Evolutionary conservation across 2,113 vertebrate species (phyloP).

Genomic region (Cynocephalus volans): DNA sequence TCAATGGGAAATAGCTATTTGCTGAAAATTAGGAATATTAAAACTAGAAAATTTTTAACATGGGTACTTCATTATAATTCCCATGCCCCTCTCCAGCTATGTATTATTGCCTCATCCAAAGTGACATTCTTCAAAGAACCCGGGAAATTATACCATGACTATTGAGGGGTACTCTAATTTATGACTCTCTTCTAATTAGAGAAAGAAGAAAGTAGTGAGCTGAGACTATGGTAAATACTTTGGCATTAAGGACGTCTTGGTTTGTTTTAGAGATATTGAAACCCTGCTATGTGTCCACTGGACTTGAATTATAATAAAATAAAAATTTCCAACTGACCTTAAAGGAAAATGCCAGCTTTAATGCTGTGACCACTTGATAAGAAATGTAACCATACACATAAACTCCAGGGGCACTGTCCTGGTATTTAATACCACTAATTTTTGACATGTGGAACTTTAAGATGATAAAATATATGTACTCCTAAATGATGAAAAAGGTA

Average conservation of each 20-base stretch:
- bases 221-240: not conserved
- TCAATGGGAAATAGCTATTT: not conserved
- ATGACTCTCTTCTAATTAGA: not conserved
- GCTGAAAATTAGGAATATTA: not conserved
- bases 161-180: not conserved
- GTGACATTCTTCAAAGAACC: not conserved
- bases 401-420: not conserved
- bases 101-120: not conserved
- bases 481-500: not conserved
- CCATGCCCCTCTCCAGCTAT: not conserved
- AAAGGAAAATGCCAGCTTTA: not conserved
- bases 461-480: not conserved
- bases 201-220: not conserved
- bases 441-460: not conserved
- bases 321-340: not conserved
- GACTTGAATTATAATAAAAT: not conserved
- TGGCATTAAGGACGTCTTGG: not conserved
- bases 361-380: not conserved
- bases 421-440: not conserved
- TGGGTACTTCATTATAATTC: not conserved
- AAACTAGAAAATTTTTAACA: not conserved
- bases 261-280: not conserved
- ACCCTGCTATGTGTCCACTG: not conserved
- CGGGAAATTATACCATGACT: not conserved
- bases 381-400: not conserved